Conservation (phyloP, 2,113 vertebrate genomes). For the Gallinago undulata region DNA sequence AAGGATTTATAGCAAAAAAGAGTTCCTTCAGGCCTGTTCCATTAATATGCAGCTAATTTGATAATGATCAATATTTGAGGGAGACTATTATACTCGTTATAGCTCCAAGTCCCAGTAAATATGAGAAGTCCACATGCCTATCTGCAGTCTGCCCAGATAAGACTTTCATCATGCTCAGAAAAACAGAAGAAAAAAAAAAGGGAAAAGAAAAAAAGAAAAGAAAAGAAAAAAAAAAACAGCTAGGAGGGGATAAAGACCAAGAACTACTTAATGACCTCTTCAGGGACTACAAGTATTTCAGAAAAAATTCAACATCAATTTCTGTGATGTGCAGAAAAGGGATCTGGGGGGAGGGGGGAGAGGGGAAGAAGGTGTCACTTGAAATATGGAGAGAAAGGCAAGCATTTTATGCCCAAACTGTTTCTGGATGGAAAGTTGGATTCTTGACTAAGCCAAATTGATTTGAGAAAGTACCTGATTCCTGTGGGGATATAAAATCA, state of each 20-base stretch:
- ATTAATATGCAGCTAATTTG: background rate
- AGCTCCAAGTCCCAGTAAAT: background rate
- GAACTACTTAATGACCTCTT: conserved; percentile 51
- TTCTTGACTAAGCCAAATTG: conserved; percentile 2
- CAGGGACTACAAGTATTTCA: background rate
- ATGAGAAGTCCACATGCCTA: background rate
- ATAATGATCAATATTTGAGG: background rate
- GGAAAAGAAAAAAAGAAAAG: background rate
- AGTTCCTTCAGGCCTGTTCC: background rate
- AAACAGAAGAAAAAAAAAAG: background rate
- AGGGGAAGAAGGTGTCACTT: background rate
- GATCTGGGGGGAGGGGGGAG: background rate
- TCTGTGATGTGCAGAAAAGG: background rate
- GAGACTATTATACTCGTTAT: background rate
- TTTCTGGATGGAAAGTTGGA: background rate
- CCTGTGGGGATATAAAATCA: conserved; percentile 10
- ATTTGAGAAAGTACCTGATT: conserved; percentile 31
- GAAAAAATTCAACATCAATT: background rate
- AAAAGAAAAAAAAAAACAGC: background rate
- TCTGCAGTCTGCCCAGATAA: background rate
- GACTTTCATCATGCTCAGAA: background rate
- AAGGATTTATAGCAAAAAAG: background rate
- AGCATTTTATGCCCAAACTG: background rate
- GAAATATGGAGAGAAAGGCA: background rate
- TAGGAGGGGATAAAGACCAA: conserved; percentile 13